Conservation (phyloP, 2,797 vertebrate genomes). For the Gymnoscopelus microlampas region DNA sequence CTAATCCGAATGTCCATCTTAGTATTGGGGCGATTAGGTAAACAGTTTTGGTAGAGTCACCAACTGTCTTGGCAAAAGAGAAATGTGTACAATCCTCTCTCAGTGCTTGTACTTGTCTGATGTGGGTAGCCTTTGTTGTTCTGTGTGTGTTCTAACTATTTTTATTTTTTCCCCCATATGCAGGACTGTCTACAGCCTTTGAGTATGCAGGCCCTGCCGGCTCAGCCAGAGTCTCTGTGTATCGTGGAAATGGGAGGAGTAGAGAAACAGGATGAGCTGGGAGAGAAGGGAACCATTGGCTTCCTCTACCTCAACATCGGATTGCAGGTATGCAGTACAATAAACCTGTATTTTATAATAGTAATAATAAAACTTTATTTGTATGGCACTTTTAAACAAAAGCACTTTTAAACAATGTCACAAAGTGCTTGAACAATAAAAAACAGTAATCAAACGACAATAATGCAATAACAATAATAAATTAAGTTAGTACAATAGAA, state of each 20-base stretch:
- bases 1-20: too few species aligned
- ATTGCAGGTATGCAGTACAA: constrained; percentile 87
- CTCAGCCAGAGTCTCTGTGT: constrained; percentile 95
- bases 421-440: too few species aligned
- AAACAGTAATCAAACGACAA: too few species aligned
- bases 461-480: too few species aligned
- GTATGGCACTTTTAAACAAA: too few species aligned
- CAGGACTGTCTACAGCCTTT: constrained; percentile 96
- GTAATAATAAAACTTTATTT: too few species aligned
- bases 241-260: constrained; percentile 99
- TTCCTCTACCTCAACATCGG: constrained; percentile 98
- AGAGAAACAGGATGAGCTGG: constrained; percentile 97
- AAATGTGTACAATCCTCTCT: not conserved
- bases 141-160: not conserved
- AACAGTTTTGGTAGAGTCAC: too few species aligned
- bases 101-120: not conserved
- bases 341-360: not conserved
- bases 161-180: not conserved
- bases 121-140: not conserved
- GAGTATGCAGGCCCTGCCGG: constrained; percentile 98
- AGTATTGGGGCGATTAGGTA: too few species aligned
- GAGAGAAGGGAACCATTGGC: constrained; percentile 94
- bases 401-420: too few species aligned
- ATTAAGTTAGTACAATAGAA: too few species aligned
- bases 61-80: too few species aligned